These are phyloP conservation scores for Himalopsyche phryganea DNA, from an alignment of 1,140 invertebrate genomes.

Conservation along the genomic window DNA sequence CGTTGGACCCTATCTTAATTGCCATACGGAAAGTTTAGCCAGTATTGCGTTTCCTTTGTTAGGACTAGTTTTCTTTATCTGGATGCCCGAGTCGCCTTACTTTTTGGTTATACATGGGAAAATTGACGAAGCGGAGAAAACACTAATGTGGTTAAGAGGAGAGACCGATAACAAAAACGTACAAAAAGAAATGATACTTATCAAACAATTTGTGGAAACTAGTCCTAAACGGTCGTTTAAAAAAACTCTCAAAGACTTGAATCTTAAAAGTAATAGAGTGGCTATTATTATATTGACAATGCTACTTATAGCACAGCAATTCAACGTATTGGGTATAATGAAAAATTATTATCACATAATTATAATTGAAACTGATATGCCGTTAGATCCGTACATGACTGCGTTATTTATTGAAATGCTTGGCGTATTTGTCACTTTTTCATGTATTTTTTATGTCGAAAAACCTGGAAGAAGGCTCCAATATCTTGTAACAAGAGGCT, in stretches of 20 bases:
- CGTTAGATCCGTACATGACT: neutral
- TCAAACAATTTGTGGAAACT: neutral
- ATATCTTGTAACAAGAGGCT: neutral
- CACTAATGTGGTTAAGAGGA: constrained; percentile 66
- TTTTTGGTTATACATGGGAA: constrained; percentile 60
- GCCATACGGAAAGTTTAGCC: neutral
- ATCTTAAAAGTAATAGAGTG: constrained; percentile 3
- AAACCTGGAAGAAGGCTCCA: neutral
- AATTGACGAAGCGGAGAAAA: constrained; percentile 49
- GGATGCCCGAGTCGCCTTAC: constrained; percentile 66
- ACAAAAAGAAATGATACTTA: constrained; percentile 37
- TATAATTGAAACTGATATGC: constrained; percentile 1
- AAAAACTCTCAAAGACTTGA: constrained; percentile 7
- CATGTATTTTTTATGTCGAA: neutral
- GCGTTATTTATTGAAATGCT: constrained; percentile 2
- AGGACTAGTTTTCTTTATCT: constrained; percentile 55
- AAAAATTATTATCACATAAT: constrained; percentile 5
- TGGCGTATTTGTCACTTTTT: neutral
- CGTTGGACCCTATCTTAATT: constrained; percentile 1
- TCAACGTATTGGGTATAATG: constrained; percentile 4
- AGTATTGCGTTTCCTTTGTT: constrained; percentile 55
- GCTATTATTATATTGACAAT: constrained; percentile 1
- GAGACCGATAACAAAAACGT: neutral
- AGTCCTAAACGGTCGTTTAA: constrained; percentile 24
- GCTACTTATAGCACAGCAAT: constrained; percentile 2